Evolutionary conservation across 2,797 vertebrate genomes (phyloP), one percentile per base, ranked within the genome.

Genomic region (Rhynchotus rufescens): DNA sequence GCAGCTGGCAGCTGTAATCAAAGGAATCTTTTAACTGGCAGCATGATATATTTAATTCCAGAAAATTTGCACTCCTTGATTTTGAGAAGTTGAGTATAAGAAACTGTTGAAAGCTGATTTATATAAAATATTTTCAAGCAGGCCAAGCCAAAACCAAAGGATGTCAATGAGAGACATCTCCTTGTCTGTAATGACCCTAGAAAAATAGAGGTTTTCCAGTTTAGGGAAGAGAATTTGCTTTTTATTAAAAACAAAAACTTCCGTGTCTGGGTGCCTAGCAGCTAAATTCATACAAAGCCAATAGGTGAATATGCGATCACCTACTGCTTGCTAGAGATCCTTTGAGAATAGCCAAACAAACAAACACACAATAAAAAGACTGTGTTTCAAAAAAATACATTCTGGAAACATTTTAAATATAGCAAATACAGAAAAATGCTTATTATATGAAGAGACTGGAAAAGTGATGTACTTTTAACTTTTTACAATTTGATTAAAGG

Each of bases 101-200:
- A 88, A 94, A 78, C 73, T 78, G 51, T 81, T 93, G 80, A 93
- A 93, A 92, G 22, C 5, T 56, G 28, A 54, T 94, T 91, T 89
- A 84, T 93, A 93, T 86, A 87, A 88, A 93, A 84, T 38, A 49
- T 40, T 86, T 85, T 66, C 91, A 85, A 84, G 42, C 21, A 42
- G 47, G 56, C 80, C 69, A 85, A 83, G 51, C 30, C 45, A 86
- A 89, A 91, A 60, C 45, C 88, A 77, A 79, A 66, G 59, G 83
- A 84, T 85, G 45, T 92, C 66, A 85, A 28, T 56, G 56, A 93
- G 83, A 79, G 74, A 66, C 28, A 0, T 83, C 92, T 89, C 80
- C 67, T 76, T 91, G 83, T 51, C 71, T 88, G 84, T 71, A 79
- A 32, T 49, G 71, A 56, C 51, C 89, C 89, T 93, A 75, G 85